Base-by-base conservation (phyloP, 2,888 invertebrate genomes). In the Drosophila atripex region DNA sequence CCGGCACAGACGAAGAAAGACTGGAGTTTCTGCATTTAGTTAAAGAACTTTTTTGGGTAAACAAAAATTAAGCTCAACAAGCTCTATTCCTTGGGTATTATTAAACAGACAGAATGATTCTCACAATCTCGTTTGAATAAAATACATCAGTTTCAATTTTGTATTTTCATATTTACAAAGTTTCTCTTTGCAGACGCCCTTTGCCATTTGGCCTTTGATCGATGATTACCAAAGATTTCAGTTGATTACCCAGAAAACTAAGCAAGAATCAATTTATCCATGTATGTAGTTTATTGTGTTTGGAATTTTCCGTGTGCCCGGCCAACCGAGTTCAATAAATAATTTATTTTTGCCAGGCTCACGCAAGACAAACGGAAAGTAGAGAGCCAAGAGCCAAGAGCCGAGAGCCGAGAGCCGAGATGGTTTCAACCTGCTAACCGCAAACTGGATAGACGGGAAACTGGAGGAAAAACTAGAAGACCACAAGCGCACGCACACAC, bases 301-400 rank as follows among this genome's bases (percentile, higher is more conserved):
- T 70, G 43, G 49, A 60, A 60, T 51, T 60, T 50, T 53, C 71
- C 71, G 69, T 71, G 71, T 63, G 64, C 52, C 45, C 35, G 66
- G 30, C 56, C 47, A 53, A 70, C 47, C 57, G 14, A 59, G 69
- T 52, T 56, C 30, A 45, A 63, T 55, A 61, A 76, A 78, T 79
- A 55, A 61, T 61, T 73, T 73, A 70, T 70, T 70, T 70, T 38
- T 47, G n/a, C 50, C 39, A 25, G 53, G 43, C 58, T 41, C 57
- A 51, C 51, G 60, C 57, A 50, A 51, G 54, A 32, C 59, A 50
- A 38, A 41, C 39, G 50, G 35, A 18, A 46, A 38, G 14, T 4
- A 28, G 52, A 45, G 30, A 49, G 35, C 38, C 11, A 12, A 25
- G 56, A n/a, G 35, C 3, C 2, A 7, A 46, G 55, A 45, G 3